phyloP scores from a whole-genome alignment of 2,888 invertebrate species.

The Cactoblastis cactorum region DNA sequence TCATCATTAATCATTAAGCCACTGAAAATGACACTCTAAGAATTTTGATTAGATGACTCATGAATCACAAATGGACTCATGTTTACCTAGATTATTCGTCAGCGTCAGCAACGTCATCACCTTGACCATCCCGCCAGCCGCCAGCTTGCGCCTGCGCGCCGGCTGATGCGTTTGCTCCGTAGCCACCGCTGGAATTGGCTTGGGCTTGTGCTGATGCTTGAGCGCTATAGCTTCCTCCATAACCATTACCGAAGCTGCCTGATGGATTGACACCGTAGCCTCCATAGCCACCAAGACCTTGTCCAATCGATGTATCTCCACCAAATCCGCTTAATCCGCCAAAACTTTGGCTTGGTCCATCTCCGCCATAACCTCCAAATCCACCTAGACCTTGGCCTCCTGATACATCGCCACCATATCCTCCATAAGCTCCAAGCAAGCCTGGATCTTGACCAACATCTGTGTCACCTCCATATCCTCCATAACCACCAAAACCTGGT shows the following conservation, averaged over 20 bases:
- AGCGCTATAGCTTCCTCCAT: neutral
- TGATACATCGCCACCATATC: conserved; percentile 19
- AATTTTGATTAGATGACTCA: no score
- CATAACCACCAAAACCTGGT: neutral
- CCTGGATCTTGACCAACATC: conserved; percentile 17
- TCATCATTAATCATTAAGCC: no score
- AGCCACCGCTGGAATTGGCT: neutral
- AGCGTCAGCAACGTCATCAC: no score
- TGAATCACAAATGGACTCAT: no score
- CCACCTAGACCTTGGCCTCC: conserved; percentile 15
- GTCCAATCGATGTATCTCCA: neutral
- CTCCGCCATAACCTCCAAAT: conserved; percentile 14
- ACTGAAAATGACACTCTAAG: no score
- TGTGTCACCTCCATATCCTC: conserved; percentile 9
- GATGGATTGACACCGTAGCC: no score
- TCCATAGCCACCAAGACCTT: neutral
- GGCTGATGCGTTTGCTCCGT: neutral
- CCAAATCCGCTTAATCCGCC: neutral
- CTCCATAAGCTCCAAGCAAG: conserved; percentile 14
- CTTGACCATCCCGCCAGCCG: neutral
- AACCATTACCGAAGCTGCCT: no score
- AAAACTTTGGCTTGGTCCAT: neutral
- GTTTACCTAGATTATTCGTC: no score
- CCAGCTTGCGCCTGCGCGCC: neutral
- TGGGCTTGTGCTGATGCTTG: conserved; percentile 17